A percentile compares a stretch with the other conserved stretches of the same genome.
phyloP scores from a whole-genome alignment of 1,140 invertebrate genomes.

The Zaprionus gabonicus region DNA sequence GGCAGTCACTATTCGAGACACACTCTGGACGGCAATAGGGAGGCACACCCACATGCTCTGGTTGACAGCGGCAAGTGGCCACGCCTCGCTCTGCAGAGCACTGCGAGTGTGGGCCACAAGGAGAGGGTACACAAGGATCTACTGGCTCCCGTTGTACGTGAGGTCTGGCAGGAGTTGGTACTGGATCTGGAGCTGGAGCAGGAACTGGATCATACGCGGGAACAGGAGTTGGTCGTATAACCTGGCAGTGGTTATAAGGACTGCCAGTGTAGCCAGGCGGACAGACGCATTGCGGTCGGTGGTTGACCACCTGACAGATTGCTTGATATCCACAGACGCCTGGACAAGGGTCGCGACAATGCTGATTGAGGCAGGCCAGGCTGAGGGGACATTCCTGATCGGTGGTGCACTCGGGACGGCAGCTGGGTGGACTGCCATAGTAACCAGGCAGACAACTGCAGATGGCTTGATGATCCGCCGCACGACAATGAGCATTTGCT shows the following conservation, averaged over 20 bases:
- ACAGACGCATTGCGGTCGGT: conserved; percentile 92
- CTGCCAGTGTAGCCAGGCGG: conserved; percentile 88
- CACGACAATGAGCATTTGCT: conserved; percentile 86
- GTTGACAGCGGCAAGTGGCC: conserved; percentile 89
- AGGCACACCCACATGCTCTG: conserved; percentile 88
- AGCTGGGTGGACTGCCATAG: conserved; percentile 86
- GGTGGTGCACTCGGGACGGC: conserved; percentile 87
- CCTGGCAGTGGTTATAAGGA: conserved; percentile 90
- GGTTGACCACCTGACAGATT: conserved; percentile 91
- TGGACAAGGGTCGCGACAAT: conserved; percentile 87
- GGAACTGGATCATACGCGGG: conserved; percentile 49
- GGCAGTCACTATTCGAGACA: conserved; percentile 88
- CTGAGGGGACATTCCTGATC: conserved; percentile 86
- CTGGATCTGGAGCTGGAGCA: conserved; percentile 87
- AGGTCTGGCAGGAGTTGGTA: background rate
- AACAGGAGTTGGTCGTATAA: conserved; percentile 87
- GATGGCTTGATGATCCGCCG: conserved; percentile 82
- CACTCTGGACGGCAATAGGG: conserved; percentile 90
- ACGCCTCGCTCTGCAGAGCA: conserved; percentile 88
- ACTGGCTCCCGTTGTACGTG: conserved; percentile 89
- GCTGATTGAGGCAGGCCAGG: conserved; percentile 86
- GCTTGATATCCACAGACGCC: conserved; percentile 88
- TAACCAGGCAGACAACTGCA: conserved; percentile 85
- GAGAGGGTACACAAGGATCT: conserved; percentile 89
- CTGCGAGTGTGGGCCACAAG: conserved; percentile 90